Percentiles rank a stretch among this genome's conserved stretches.
Evolutionary conservation across 2,797 vertebrate genomes (phyloP).

Genomic region (Sparidentex hasta): DNA sequence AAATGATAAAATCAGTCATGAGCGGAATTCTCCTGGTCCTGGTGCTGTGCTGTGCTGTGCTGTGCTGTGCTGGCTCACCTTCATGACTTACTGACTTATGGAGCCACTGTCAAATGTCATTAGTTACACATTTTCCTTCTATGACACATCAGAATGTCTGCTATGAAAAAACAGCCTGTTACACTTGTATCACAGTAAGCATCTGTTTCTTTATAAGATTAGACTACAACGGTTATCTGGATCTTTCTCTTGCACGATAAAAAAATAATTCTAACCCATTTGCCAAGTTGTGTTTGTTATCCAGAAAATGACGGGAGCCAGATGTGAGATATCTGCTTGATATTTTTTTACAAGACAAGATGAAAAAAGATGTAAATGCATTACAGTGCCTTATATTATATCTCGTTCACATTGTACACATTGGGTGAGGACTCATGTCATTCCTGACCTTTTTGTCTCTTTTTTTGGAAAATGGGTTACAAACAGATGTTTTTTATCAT

Average conservation of each 20-base stretch:
- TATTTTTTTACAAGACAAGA: background rate
- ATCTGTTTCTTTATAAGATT: background rate
- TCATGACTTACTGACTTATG: background rate
- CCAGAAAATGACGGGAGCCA: background rate
- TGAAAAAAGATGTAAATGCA: background rate
- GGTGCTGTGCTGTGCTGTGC: too few species aligned
- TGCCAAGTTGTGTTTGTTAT: background rate
- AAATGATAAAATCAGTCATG: background rate
- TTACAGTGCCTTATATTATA: background rate
- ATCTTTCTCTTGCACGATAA: background rate
- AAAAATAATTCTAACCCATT: background rate
- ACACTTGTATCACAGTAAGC: background rate
- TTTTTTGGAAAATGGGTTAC: background rate
- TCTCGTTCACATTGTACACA: background rate
- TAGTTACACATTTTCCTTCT: background rate
- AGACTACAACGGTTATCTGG: background rate
- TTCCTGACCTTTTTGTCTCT: background rate
- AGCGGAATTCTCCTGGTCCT: background rate
- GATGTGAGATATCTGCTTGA: background rate
- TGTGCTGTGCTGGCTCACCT: background rate
- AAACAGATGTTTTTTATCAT: background rate
- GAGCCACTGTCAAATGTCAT: background rate
- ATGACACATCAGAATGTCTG: background rate
- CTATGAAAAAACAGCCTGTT: background rate
- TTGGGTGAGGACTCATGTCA: background rate